These are phyloP conservation scores for Chloroceryle amazona DNA, from an alignment of 2,797 vertebrate genomes.

Conservation along the genomic window DNA sequence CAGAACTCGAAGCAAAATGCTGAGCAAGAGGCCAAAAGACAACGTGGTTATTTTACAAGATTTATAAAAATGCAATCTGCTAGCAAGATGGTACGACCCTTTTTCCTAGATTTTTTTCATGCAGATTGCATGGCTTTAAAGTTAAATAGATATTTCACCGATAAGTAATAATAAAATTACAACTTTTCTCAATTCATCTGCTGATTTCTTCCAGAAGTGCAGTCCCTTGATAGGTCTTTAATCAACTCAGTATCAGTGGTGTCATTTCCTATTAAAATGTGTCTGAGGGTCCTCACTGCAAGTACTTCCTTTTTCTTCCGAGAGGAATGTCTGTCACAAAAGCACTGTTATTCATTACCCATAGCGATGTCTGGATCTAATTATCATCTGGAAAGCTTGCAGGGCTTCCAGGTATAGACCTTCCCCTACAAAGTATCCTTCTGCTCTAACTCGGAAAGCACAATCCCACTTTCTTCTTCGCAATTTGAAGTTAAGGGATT, in stretches of 20 bases:
- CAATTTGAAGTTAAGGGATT: neutral
- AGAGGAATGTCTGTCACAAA: constrained; percentile 38
- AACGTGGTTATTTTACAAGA: neutral
- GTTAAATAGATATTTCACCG: neutral
- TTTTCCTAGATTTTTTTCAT: neutral
- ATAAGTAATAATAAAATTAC: constrained; percentile 55
- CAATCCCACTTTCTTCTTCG: neutral
- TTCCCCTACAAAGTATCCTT: neutral
- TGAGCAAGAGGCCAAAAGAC: constrained; percentile 47
- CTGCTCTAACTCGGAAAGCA: constrained; percentile 10
- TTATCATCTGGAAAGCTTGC: constrained; percentile 51
- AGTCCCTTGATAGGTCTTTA: constrained; percentile 56
- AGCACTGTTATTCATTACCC: constrained; percentile 54
- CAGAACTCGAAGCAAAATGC: constrained; percentile 74
- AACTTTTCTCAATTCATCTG: constrained; percentile 36
- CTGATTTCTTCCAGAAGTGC: constrained; percentile 28
- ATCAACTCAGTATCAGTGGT: constrained; percentile 34
- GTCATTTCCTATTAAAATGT: constrained; percentile 71
- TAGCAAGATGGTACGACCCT: neutral
- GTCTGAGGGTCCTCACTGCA: constrained; percentile 10
- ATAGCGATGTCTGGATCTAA: constrained; percentile 35
- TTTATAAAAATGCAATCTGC: neutral
- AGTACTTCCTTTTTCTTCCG: neutral
- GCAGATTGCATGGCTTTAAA: neutral
- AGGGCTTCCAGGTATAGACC: constrained; percentile 20